These are phyloP conservation scores for Chloroclystis v-ata DNA, from an alignment of 2,888 invertebrate species.

Conservation along the genomic window DNA sequence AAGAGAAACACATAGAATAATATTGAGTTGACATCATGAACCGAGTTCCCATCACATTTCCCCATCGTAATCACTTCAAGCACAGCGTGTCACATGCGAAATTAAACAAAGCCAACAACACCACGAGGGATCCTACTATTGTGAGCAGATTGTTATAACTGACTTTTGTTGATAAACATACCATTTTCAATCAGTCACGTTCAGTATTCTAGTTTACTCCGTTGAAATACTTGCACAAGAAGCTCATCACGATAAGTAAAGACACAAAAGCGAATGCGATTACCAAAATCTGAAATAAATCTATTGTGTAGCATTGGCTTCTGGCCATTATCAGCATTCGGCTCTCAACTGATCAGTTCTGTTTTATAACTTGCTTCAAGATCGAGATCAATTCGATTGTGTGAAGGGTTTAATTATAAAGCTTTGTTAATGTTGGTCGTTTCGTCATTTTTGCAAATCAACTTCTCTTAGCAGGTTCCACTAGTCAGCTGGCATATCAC, in stretches of 20 bases:
- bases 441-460: too few species aligned
- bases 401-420: too few species aligned
- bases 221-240: constrained; percentile 61
- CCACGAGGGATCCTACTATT: not conserved
- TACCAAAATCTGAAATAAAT: constrained; percentile 47
- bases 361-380: too few species aligned
- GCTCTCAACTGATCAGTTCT: too few species aligned
- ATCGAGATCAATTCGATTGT: too few species aligned
- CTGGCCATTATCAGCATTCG: constrained; percentile 36
- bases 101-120: not conserved
- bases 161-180: not conserved
- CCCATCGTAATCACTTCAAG: not conserved
- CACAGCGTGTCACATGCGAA: not conserved
- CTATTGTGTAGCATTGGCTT: constrained; percentile 39
- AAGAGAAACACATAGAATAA: not conserved
- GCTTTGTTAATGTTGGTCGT: too few species aligned
- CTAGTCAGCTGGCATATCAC: constrained; percentile 59
- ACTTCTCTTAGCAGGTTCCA: too few species aligned
- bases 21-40: not conserved
- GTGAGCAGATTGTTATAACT: not conserved
- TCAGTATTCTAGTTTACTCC: constrained; percentile 20
- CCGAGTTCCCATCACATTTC: too few species aligned
- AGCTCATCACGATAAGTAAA: constrained; percentile 52
- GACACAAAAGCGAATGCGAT: constrained; percentile 57
- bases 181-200: not conserved